Percentiles rank a stretch among this genome's conserved stretches.
These are phyloP conservation scores for Actinia equina DNA, from an alignment of 64 coral and sea anemone genomes.

Conservation along the genomic window DNA sequence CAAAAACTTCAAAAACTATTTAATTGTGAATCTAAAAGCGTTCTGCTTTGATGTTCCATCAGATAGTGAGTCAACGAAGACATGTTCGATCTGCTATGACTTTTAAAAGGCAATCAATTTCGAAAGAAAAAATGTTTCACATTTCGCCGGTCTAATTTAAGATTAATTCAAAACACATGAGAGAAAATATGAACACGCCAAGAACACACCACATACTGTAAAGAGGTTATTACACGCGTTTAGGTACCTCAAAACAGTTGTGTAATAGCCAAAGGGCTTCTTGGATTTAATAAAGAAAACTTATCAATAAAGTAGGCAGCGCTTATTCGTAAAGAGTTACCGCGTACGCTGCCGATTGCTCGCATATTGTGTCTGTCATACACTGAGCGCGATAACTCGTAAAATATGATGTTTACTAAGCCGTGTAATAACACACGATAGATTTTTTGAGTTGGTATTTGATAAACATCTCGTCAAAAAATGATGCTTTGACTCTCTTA, in stretches of 20 bases:
- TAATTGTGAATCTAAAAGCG: background rate
- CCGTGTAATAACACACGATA: background rate
- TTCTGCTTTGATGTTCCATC: background rate
- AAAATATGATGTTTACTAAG: slow-evolving; percentile 12
- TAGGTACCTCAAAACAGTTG: background rate
- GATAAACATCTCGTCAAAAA: background rate
- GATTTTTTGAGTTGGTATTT: background rate
- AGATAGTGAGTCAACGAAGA: background rate
- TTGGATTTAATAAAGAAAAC: background rate
- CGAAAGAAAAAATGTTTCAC: background rate
- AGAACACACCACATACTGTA: background rate
- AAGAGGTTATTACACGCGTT: background rate
- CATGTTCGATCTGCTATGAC: background rate
- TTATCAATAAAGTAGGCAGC: background rate
- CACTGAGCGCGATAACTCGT: background rate
- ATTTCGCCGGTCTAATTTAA: background rate
- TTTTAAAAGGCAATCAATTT: slow-evolving; percentile 4
- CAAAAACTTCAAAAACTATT: background rate
- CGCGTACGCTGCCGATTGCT: background rate
- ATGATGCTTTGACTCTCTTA: background rate
- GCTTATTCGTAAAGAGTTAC: background rate
- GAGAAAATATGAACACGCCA: background rate
- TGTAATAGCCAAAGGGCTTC: background rate
- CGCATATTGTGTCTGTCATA: background rate
- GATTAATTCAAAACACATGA: background rate